These are phyloP conservation scores for Meloe dianella DNA, from an alignment of 2,888 invertebrate genomes.

Conservation along the genomic window DNA sequence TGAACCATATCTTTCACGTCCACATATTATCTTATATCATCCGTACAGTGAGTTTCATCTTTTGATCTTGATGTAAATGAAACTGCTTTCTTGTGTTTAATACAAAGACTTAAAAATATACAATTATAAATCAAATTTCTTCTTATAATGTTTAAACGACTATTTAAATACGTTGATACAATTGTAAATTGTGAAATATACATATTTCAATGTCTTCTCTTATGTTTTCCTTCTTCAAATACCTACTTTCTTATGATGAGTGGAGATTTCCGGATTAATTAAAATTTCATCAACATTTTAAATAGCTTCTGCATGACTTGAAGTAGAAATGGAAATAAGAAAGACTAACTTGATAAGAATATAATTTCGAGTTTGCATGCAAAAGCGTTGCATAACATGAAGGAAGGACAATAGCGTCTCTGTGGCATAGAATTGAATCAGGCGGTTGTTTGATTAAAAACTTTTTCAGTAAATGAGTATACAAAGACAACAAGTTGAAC, in stretches of 20 bases:
- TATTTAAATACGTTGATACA: neutral
- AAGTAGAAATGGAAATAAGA: constrained; percentile 33
- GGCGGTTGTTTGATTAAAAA: constrained; percentile 56
- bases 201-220: neutral
- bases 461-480: constrained; percentile 37
- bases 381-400: constrained; percentile 48
- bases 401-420: constrained; percentile 52
- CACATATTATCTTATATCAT: neutral
- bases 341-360: constrained; percentile 54
- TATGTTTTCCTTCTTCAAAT: neutral
- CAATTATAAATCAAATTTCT: neutral
- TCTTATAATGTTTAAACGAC: neutral
- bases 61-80: neutral
- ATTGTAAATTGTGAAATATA: neutral
- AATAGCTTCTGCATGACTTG: constrained; percentile 29
- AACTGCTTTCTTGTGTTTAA: neutral
- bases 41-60: neutral
- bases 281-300: constrained; percentile 32
- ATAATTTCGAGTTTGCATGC: constrained; percentile 54
- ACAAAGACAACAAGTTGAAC: neutral
- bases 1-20: neutral
- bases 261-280: constrained; percentile 21
- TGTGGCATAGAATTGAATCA: constrained; percentile 55
- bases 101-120: neutral
- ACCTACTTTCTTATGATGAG: neutral